These are phyloP conservation scores for Calycopis cecrops DNA, from an alignment of 1,140 invertebrate genomes.

Conservation along the genomic window DNA sequence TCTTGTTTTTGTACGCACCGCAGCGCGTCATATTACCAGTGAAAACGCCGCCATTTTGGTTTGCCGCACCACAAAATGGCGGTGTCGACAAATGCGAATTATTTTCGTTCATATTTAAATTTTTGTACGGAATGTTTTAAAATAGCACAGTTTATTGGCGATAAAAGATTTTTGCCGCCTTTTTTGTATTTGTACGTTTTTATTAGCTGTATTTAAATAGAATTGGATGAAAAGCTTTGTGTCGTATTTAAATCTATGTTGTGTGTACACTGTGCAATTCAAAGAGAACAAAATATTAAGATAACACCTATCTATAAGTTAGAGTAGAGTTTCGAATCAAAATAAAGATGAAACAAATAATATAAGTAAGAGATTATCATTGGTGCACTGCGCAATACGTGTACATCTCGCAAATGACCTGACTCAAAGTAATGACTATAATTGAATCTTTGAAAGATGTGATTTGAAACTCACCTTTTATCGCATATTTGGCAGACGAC, in stretches of 20 bases:
- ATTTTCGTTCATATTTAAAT: slow-evolving; percentile 13
- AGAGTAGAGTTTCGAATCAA: no score
- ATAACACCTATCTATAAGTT: no score
- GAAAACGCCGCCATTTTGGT: slow-evolving; percentile 25
- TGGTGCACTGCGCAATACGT: no score
- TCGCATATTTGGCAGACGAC: no score
- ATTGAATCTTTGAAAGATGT: no score
- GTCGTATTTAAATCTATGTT: no score
- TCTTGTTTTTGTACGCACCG: slow-evolving; percentile 1
- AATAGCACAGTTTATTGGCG: neutral
- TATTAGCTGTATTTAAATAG: neutral
- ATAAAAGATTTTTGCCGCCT: slow-evolving; percentile 1
- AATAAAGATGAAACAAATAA: no score
- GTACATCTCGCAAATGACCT: no score
- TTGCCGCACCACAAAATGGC: slow-evolving; percentile 31
- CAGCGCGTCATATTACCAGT: slow-evolving; percentile 23
- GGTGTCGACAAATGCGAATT: neutral
- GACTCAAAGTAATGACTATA: no score
- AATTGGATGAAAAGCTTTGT: no score
- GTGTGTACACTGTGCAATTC: neutral
- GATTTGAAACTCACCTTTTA: no score
- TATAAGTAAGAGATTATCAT: no score
- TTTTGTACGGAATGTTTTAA: neutral
- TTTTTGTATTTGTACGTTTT: neutral
- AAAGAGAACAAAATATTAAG: neutral